Percentiles rank a stretch among this genome's conserved stretches.
Conservation (phyloP, 2,797 vertebrate genomes). For the Eremophila alpestris region DNA sequence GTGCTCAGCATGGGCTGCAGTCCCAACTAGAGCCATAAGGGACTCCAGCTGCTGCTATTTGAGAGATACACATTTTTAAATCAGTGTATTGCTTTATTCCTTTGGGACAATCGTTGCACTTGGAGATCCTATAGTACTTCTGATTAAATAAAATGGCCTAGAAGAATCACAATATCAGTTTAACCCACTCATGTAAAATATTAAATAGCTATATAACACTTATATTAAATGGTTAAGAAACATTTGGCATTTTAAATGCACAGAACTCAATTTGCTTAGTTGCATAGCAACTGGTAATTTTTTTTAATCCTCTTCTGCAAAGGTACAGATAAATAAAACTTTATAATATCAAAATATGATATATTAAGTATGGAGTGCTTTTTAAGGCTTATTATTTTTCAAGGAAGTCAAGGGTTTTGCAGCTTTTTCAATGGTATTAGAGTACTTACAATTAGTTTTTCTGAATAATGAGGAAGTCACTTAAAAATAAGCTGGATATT, state of each 20-base stretch:
- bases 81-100: neutral
- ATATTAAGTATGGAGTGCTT: neutral
- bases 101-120: neutral
- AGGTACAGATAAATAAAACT: neutral
- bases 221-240: neutral
- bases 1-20: neutral
- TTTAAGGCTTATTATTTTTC: neutral
- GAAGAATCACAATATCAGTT: neutral
- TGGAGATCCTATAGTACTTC: neutral
- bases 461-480: neutral
- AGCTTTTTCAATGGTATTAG: neutral
- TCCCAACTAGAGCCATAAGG: neutral
- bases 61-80: neutral
- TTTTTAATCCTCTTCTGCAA: neutral
- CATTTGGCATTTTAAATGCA: neutral
- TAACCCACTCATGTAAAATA: neutral
- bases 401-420: neutral
- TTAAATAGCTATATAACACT: neutral
- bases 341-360: neutral
- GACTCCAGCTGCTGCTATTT: neutral
- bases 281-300: neutral
- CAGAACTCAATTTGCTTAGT: neutral
- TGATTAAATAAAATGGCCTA: neutral
- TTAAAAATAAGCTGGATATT: neutral
- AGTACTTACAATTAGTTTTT: neutral